Evolutionary conservation across 2,888 invertebrate species (phyloP).

Genomic region (Temnothorax unifasciatus): DNA sequence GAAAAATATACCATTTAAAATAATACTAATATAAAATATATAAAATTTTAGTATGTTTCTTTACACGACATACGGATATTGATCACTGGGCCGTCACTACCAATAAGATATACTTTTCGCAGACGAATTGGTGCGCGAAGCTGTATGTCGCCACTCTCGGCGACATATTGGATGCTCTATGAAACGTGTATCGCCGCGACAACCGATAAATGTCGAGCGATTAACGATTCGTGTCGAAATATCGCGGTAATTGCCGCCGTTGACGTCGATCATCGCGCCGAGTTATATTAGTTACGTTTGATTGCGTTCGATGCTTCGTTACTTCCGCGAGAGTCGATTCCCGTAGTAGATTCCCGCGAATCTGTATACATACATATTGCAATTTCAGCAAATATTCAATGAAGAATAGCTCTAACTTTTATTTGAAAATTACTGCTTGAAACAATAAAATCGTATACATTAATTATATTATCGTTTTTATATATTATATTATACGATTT

Average conservation of each 20-base stretch:
- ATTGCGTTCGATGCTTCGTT: conserved; percentile 41
- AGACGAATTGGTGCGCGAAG: neutral
- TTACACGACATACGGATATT: neutral
- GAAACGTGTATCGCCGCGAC: conserved; percentile 47
- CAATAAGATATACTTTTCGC: conserved; percentile 15
- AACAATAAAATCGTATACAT: neutral
- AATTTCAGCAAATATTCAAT: conserved; percentile 16
- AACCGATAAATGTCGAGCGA: conserved; percentile 55
- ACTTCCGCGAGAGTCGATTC: neutral
- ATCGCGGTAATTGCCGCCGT: conserved; percentile 53
- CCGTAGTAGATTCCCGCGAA: neutral
- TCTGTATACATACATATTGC: neutral
- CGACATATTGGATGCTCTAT: conserved; percentile 34
- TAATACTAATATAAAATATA: neutral
- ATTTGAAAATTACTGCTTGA: neutral
- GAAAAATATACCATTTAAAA: neutral
- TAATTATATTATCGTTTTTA: neutral
- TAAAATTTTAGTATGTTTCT: neutral
- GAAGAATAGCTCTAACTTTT: neutral
- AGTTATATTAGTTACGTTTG: conserved; percentile 48
- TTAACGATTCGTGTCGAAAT: conserved; percentile 54
- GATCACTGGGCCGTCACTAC: neutral
- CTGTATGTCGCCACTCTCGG: neutral
- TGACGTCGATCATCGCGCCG: conserved; percentile 49
- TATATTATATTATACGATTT: neutral